These are phyloP conservation scores for Sphenopsis melanotis DNA, from an alignment of 2,797 vertebrate species.

Conservation along the genomic window DNA sequence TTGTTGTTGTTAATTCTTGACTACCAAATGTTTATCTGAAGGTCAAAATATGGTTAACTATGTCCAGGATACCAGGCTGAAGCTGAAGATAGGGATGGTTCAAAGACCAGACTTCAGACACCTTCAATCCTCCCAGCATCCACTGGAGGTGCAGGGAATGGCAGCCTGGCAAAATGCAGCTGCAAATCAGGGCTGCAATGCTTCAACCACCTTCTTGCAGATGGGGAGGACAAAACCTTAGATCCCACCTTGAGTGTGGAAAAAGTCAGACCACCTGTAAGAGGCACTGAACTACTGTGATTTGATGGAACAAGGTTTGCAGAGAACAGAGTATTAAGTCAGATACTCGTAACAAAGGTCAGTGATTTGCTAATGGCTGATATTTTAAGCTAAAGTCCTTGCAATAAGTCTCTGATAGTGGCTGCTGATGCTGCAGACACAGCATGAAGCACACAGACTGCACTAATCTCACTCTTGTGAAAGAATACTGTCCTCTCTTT, in stretches of 20 bases:
- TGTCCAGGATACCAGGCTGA: background rate
- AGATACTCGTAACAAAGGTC: background rate
- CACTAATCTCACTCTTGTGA: background rate
- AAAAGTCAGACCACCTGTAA: background rate
- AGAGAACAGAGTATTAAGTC: background rate
- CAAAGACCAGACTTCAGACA: background rate
- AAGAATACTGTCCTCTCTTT: background rate
- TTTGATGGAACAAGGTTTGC: background rate
- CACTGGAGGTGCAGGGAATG: background rate
- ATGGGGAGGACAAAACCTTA: background rate
- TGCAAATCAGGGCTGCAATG: background rate
- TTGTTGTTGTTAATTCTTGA: background rate
- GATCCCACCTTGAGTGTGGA: background rate
- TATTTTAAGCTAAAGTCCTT: background rate
- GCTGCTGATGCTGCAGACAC: background rate
- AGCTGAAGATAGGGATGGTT: background rate
- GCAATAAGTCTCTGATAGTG: background rate
- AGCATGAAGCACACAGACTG: background rate
- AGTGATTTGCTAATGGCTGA: background rate
- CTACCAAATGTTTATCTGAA: background rate
- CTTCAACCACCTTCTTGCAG: background rate
- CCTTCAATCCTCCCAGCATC: background rate
- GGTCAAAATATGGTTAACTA: background rate
- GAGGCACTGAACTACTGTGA: background rate
- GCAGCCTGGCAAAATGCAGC: background rate